These are phyloP conservation scores for Charanyca ferruginea DNA, from an alignment of 2,888 invertebrate genomes.

Conservation along the genomic window DNA sequence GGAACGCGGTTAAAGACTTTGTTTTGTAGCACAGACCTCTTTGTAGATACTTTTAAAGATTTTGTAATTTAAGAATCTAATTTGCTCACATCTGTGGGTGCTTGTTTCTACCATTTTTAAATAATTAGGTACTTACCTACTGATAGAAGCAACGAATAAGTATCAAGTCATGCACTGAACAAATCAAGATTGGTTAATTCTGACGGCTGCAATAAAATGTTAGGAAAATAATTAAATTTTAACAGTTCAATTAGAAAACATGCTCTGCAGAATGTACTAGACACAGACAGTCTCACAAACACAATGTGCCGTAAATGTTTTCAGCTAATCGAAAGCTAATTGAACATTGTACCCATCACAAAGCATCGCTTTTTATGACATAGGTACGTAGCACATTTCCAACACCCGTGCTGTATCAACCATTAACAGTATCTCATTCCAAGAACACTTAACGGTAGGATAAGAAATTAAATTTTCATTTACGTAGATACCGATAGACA, in stretches of 20 bases:
- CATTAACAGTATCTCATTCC: slow-evolving; percentile 44
- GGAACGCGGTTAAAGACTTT: slow-evolving; percentile 39
- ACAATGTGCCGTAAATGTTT: slow-evolving; percentile 28
- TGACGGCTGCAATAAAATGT: background rate
- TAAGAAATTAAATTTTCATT: slow-evolving; percentile 72
- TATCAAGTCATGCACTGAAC: background rate
- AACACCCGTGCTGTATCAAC: slow-evolving; percentile 41
- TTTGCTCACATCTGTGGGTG: background rate
- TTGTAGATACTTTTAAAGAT: slow-evolving; percentile 12
- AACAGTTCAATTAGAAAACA: slow-evolving; percentile 28
- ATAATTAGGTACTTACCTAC: background rate
- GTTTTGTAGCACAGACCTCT: slow-evolving; percentile 18
- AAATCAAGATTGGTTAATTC: background rate
- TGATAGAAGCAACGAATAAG: background rate
- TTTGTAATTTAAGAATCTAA: slow-evolving; percentile 9
- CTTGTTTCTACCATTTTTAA: background rate
- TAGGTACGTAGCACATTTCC: slow-evolving; percentile 34
- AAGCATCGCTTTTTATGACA: slow-evolving; percentile 46
- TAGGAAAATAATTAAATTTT: slow-evolving; percentile 18
- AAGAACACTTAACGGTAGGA: slow-evolving; percentile 58
- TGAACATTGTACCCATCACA: slow-evolving; percentile 44
- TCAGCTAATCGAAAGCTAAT: slow-evolving; percentile 48
- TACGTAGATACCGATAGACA: slow-evolving; percentile 62
- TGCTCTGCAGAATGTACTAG: slow-evolving; percentile 21
- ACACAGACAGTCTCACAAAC: slow-evolving; percentile 23